Evolutionary conservation across 1,140 invertebrate genomes (phyloP).

Genomic region (Holcopasites calliopsidis): DNA sequence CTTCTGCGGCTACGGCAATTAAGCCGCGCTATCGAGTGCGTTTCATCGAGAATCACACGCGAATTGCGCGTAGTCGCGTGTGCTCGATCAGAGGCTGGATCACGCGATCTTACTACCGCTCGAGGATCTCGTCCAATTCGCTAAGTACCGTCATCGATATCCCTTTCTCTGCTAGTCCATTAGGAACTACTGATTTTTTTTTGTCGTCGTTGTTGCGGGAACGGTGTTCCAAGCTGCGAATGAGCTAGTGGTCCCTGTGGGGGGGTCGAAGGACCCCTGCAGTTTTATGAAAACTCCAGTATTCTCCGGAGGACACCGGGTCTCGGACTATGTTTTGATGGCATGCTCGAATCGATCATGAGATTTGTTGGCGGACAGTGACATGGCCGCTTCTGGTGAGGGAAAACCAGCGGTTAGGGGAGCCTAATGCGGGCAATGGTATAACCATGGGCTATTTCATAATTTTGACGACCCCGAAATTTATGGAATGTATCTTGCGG

Average conservation of each 20-base stretch:
- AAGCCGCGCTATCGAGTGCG: conserved; percentile 51
- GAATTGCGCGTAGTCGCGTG: conserved; percentile 38
- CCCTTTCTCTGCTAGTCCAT: not conserved
- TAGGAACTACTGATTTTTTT: conserved; percentile 38
- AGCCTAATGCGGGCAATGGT: not conserved
- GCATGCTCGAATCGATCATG: conserved; percentile 27
- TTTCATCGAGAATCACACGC: conserved; percentile 44
- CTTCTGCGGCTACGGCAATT: conserved; percentile 46
- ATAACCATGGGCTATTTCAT: not conserved
- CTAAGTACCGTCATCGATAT: conserved; percentile 1
- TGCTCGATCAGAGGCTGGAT: conserved; percentile 3
- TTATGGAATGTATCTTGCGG: not conserved
- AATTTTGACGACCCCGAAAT: not conserved
- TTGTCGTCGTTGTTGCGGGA: not conserved
- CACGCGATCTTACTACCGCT: conserved; percentile 16
- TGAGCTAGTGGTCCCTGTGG: too few species aligned
- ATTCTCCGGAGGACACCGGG: conserved; percentile 5
- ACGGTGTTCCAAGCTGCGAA: not conserved
- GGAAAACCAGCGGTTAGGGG: conserved; percentile 9
- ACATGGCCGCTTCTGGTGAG: not conserved
- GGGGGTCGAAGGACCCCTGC: not conserved
- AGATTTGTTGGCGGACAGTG: conserved; percentile 33
- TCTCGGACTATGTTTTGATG: not conserved
- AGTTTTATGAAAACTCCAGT: not conserved
- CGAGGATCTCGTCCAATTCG: conserved; percentile 31